Evolutionary conservation across 53 echinoderm and acorn worm genomes (phyloP), one percentile per base, ranked within the genome.

Genomic region (Luidia sarsii): DNA sequence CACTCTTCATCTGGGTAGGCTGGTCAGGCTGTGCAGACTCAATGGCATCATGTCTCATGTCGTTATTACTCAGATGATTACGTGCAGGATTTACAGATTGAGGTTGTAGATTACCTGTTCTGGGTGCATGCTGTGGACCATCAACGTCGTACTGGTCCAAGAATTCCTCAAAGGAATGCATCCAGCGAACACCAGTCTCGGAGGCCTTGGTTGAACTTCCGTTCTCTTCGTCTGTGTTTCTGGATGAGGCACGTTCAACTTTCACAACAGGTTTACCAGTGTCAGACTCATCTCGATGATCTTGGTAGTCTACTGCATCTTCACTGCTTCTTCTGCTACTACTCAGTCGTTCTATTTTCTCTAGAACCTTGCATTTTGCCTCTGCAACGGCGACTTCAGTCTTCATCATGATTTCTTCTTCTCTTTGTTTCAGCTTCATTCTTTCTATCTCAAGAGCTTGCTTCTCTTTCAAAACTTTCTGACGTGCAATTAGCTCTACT

Each of bases 381-480:
- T 72, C 22, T 14, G 52, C 16, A 2, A 51, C 19, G 18, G 33
- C 72, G 4, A 72, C 34, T 24, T 72, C 7, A 13, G 52, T 72
- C n/a, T 72, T 7, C 32, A 72, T 36, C 23, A n/a, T 51, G 11
- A 72, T 72, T 72, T 51, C 35, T 19, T 25, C 37, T 33, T 28
- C 41, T 52, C 53, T 16, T 9, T 28, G 56, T 35, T 39, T 61
- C 11, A 37, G 37, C 15, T 31, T 60, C 27, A 25, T 59, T 18
- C 28, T 36, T 23, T 77, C 59, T 3, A 36, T 60, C 61, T 59
- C 59, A 23, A 28, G 30, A 24, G 19, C 79, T 18, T 77, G 79
- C 61, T 77, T 77, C 45, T 77, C 7, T 45, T 36, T 77, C 43
- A 77, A 59, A 19, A 18, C 16, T 18, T 11, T 60, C 15, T 59